Base-by-base conservation (phyloP, 2,888 invertebrate species). In the Diarsia mendica region DNA sequence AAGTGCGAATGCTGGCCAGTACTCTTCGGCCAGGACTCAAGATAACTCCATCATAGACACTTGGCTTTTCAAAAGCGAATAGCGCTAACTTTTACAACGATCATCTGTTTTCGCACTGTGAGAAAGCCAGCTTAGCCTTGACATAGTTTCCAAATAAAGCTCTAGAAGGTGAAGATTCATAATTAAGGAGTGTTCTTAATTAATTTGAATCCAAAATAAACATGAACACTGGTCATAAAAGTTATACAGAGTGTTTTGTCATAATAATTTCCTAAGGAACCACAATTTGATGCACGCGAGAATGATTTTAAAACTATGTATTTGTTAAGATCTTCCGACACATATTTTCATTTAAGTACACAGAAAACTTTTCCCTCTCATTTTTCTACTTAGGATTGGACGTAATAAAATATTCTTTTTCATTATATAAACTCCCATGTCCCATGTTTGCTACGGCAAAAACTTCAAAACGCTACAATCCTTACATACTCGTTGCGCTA, bases 121-220 rank as follows among this genome's bases (percentile, higher is more conserved):
- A 64, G 53, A 74, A 58, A 71, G 46, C 23, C 48, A 23, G 65
- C 20, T 61, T n/a, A 44, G 63, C 84, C 84, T 75, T 82, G 81
- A 68, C 81, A 84, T 23, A 67, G 49, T 61, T 68, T 11, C 51
- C 51, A 65, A 48, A 68, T 61, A 82, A 68, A 66, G 20, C 33
- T 67, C 6, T 13, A 1, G 9, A 65, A 79, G 84, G 64, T 71
- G 58, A 71, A 64, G 15, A 63, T 64, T 15, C 10, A 46, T 65
- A 23, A 18, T 28, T 60, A 77, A 55, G 46, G 46, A 39, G 51
- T 39, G 18, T 48, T 79, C 4, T 13, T 48, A 48, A 49, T 67
- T 80, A n/a, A 67, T 23, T 39, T 39, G 1, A 58, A 15, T 18
- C 49, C 2, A 55, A 63, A 33, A 28, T 28, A 23, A 48, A 66